Evolutionary conservation across 2,888 invertebrate species (phyloP), one percentile per base, ranked within the genome.

Genomic region (Tinea pellionella): DNA sequence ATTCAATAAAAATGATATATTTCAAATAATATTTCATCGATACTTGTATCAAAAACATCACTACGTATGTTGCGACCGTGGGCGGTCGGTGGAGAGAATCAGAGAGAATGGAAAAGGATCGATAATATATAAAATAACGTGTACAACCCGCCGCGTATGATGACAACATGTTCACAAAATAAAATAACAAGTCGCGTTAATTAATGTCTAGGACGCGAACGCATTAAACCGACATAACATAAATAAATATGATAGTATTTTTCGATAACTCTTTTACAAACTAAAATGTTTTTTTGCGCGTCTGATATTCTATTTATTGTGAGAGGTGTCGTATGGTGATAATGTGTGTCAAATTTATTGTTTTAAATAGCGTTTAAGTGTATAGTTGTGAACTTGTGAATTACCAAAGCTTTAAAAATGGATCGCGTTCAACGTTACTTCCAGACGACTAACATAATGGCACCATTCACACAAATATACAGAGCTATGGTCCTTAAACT

Each of bases 281-380:
- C 15, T 47, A 47, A 47, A 47, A 47, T 13, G 13, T 9, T 47
- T 15, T n/a, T 47, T 47, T 47, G 16, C 47, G 47, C 47, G 15
- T 47, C 16, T 47, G n/a, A 47, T 47, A 47, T 47, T 24, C 2
- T 6, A 16, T 47, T 47, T 47, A 47, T 15, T 15, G 13, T 16
- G n/a, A 47, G 4, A 47, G n/a, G 6, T 47, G 47, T 47, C 24
- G 53, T 53, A 24, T 70, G 74, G 84, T 84, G 81, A 85, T 85
- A 81, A 85, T 85, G 80, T 80, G 85, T 85, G 85, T 85, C 85
- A 85, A 85, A 85, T 80, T 72, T 81, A 79, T 77, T 74, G 73
- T 75, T 73, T 24, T 66, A 72, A 74, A 65, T 77, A 74, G 69
- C 73, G 72, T 71, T 63, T 72, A 73, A 69, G 57, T 57, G 30